Conservation (phyloP, 2,797 vertebrate genomes). For the Acanthurus lineatus region DNA sequence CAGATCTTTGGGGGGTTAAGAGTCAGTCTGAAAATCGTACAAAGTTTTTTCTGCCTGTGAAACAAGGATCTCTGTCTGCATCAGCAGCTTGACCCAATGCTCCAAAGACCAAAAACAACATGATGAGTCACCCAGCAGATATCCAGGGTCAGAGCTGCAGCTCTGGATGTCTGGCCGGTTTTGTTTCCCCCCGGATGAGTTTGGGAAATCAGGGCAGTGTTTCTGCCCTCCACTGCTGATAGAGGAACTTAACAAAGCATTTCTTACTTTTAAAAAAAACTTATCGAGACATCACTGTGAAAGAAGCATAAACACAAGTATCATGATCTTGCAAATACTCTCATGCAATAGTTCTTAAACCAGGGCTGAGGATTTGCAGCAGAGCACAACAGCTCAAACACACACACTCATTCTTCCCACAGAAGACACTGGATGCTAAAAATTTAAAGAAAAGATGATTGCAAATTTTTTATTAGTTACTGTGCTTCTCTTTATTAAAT, state of each 20-base stretch:
- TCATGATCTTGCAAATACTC: not conserved
- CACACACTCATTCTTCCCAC: not conserved
- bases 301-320: conserved; percentile 3
- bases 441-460: not conserved
- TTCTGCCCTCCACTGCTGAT: conserved; percentile 6
- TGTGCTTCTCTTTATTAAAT: not conserved
- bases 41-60: conserved; percentile 18
- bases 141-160: conserved; percentile 50
- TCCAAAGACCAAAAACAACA: conserved; percentile 34
- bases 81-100: conserved; percentile 27
- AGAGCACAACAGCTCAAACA: not conserved
- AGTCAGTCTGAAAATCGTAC: conserved; percentile 1
- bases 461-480: not conserved
- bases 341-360: conserved; percentile 1
- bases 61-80: conserved; percentile 40
- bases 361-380: not conserved
- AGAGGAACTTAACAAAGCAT: not conserved
- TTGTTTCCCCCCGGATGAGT: conserved; percentile 12
- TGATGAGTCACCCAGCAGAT: conserved; percentile 57
- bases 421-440: not conserved
- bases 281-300: conserved; percentile 37
- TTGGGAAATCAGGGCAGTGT: conserved; percentile 20
- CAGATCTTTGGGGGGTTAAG: conserved; percentile 9
- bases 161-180: conserved; percentile 21
- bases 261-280: not conserved